These are phyloP conservation scores for Agonopterix arenella DNA, from an alignment of 2,888 invertebrate species.

Conservation along the genomic window DNA sequence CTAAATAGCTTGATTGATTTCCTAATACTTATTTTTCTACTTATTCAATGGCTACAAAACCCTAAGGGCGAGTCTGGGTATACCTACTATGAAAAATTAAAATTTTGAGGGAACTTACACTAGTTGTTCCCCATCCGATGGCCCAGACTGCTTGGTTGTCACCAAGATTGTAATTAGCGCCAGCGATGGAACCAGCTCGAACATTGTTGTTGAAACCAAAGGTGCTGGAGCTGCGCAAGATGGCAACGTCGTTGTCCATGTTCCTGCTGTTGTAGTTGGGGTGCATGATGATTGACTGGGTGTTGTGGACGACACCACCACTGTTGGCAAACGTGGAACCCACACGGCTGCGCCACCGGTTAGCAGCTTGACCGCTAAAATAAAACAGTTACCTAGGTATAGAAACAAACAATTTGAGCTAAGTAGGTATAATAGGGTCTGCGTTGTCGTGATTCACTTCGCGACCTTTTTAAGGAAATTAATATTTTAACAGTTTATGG, in stretches of 20 bases:
- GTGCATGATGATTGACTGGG: slow-evolving; percentile 18
- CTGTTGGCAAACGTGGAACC: slow-evolving; percentile 32
- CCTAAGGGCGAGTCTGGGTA: neutral
- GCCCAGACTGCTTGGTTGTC: slow-evolving; percentile 41
- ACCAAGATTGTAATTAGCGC: slow-evolving; percentile 30
- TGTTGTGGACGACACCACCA: slow-evolving; percentile 26
- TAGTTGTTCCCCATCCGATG: slow-evolving; percentile 41
- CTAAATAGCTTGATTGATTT: no score
- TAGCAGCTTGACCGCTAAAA: neutral
- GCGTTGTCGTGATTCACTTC: no score
- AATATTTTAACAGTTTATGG: no score
- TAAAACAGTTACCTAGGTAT: no score
- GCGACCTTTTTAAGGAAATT: no score
- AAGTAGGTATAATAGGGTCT: no score
- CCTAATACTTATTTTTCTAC: no score
- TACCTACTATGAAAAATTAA: neutral
- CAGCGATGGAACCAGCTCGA: slow-evolving; percentile 29
- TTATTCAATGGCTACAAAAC: no score
- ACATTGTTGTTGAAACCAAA: slow-evolving; percentile 19
- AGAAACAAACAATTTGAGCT: no score
- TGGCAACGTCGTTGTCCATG: slow-evolving; percentile 33
- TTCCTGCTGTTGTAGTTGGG: slow-evolving; percentile 15
- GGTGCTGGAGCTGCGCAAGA: slow-evolving; percentile 21
- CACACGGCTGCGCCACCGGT: slow-evolving; percentile 23
- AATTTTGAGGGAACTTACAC: slow-evolving; percentile 24